Percentiles rank a stretch among this genome's conserved stretches.
Evolutionary conservation across 2,113 vertebrate species (phyloP).

Genomic region (Melanocharis versteri): DNA sequence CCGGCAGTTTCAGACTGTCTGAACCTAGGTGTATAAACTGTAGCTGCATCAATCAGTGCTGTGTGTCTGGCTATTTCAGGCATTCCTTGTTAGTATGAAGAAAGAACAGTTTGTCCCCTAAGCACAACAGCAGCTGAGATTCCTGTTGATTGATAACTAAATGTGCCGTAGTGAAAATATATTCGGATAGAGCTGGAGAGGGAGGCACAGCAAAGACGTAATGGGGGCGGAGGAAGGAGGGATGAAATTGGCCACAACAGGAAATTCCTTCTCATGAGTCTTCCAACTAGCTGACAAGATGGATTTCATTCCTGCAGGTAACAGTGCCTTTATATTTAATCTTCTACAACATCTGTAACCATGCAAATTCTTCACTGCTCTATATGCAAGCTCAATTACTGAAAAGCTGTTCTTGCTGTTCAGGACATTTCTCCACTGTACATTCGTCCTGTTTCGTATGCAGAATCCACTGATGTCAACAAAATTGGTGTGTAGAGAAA

Average conservation of each 20-base stretch:
- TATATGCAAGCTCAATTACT: neutral
- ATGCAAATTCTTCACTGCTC: neutral
- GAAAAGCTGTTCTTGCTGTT: neutral
- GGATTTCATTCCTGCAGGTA: conserved; percentile 59
- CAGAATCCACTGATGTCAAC: neutral
- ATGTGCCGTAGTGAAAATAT: conserved; percentile 63
- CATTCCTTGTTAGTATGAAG: conserved; percentile 69
- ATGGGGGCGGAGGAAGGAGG: conserved; percentile 31
- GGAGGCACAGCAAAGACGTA: conserved; percentile 35
- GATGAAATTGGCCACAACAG: conserved; percentile 61
- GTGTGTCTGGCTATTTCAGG: conserved; percentile 72
- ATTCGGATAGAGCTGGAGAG: conserved; percentile 19
- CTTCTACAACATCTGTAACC: neutral
- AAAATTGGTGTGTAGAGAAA: neutral
- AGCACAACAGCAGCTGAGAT: conserved; percentile 67
- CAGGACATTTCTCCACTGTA: neutral
- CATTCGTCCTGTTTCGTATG: neutral
- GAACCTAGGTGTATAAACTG: conserved; percentile 67
- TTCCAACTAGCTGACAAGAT: conserved; percentile 57
- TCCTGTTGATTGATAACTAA: conserved; percentile 70
- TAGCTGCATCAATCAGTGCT: conserved; percentile 73
- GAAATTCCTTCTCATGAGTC: conserved; percentile 64
- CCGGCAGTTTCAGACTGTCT: conserved; percentile 65
- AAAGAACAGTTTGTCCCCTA: conserved; percentile 72
- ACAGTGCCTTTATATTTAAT: conserved; percentile 39